Evolutionary conservation across 2,888 invertebrate genomes (phyloP), one percentile per base, ranked within the genome.

Genomic region (Pyrrhia umbra): DNA sequence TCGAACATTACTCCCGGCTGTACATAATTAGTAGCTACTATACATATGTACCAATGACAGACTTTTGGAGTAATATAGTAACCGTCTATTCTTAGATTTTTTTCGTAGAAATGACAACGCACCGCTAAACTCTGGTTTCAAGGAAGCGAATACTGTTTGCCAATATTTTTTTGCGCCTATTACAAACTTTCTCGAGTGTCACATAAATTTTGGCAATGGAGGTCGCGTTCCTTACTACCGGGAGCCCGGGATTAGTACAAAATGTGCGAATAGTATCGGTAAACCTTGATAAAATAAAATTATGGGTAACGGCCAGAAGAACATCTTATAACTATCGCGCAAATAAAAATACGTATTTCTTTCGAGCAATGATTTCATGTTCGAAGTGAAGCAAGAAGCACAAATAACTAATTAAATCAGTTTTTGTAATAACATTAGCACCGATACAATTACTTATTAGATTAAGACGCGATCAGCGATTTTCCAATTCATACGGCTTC

Each of bases 131-230:
- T 85, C 73, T 79, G 80, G 76, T 81, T 91, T 90, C 93, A 87
- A 87, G 90, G 93, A 93, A 93, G 87, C 84, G 67, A 55, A 75
- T 73, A 82, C 82, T 80, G 86, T 86, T 88, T 93, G 93, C 93
- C 93, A 93, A 92, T 83, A 77, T 88, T 90, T 92, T 92, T 92
- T 89, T 86, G 86, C 77, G 78, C 64, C 75, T 79, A 83, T 71
- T 79, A 84, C 80, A 85, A 88, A 88, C 85, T 79, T 84, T 84
- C 85, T 84, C 79, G 66, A 75, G 80, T 81, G 79, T 78, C 79
- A 71, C 75, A 76, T 77, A 79, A 79, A 72, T 75, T 77, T 76
- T 71, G 68, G 68, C 68, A 78, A 74, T 79, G 77, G 80, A 85
- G 82, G 85, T 81, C 77, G 66, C 18, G 61, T 54, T 49, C 62